These are phyloP conservation scores for Nycticorax nycticorax DNA, from an alignment of 2,113 vertebrate genomes.

Conservation along the genomic window DNA sequence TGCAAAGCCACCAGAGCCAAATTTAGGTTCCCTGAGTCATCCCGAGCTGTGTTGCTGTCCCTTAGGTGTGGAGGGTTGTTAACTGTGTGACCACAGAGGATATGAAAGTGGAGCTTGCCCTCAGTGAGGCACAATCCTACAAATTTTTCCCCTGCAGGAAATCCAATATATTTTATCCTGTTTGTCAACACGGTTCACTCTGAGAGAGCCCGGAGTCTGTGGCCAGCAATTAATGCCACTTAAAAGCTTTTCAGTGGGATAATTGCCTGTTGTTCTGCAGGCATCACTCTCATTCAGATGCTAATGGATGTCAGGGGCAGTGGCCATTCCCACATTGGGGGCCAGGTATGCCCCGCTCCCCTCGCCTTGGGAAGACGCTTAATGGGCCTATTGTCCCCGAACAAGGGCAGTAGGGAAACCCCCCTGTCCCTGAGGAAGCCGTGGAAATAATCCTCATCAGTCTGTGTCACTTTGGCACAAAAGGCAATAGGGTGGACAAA, in stretches of 20 bases:
- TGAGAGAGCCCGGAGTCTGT: background rate
- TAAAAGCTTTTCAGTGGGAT: constrained; percentile 64
- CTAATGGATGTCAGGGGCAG: constrained; percentile 44
- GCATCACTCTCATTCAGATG: constrained; percentile 61
- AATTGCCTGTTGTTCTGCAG: constrained; percentile 65
- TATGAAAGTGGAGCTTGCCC: background rate
- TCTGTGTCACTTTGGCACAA: constrained; percentile 57
- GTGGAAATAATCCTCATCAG: constrained; percentile 62
- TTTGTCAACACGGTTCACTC: constrained; percentile 53
- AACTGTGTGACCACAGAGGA: background rate
- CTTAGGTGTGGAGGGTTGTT: background rate
- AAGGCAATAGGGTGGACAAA: background rate
- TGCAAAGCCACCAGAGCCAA: background rate
- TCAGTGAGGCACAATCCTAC: background rate
- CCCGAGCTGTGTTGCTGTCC: background rate
- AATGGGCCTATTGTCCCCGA: constrained; percentile 49
- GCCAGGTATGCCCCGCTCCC: constrained; percentile 51
- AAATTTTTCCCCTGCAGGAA: background rate
- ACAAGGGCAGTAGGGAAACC: constrained; percentile 12
- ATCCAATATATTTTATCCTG: constrained; percentile 14
- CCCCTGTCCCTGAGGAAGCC: constrained; percentile 46
- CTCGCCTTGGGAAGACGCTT: background rate
- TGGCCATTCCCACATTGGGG: constrained; percentile 49
- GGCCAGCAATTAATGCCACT: constrained; percentile 69
- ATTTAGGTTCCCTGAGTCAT: background rate